Evolutionary conservation across 2,113 vertebrate genomes (phyloP), one percentile per base, ranked within the genome.

Genomic region (Apeltes quadracus): DNA sequence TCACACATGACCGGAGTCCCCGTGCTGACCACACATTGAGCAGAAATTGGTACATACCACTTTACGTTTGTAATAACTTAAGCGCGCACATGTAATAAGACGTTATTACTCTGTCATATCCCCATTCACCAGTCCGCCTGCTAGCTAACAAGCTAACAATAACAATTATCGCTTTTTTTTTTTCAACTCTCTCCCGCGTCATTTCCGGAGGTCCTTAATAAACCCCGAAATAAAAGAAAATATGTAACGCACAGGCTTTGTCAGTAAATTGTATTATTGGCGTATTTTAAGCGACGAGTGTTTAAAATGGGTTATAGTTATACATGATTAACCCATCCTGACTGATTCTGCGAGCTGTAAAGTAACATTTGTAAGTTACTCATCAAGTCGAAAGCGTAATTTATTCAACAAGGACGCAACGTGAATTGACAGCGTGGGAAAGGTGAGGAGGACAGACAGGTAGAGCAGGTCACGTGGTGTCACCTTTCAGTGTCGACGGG

Each of bases 111-210:
- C 86, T 23, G 90, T 92, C 91, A 91, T 91, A 90, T 77, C 88
- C 67, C 90, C 84, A 86, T 87, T 85, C 79, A 73, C 58, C 57
- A 38, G 68, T 46, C 72, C 61, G 41, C n/a, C 86, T 55, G 84
- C 86, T 79, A 90, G 85, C 87, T 87, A 91, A 89, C 89, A 90
- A 91, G 89, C 90, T 90, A 94, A 93, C 93, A 94, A 93, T 93
- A 93, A 93, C 92, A 92, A 92, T 92, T 91, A 92, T 71, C 51
- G 22, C 14, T 66, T 80, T 0, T 75, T 73, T 87, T 29, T 87
- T 87, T 73, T 68, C 51, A 70, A 25, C 14, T 12, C 7, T 1
- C 1, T 14, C 5, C 20, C 64, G 69, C 90, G 89, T 89, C 81
- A 92, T 71, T 93, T 93, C 93, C 93, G 86, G 59, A 1, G 59